Percentiles rank a stretch among this genome's conserved stretches.
Evolutionary conservation across 1,140 invertebrate species (phyloP).

Genomic region (Acromyrmex echinatior): DNA sequence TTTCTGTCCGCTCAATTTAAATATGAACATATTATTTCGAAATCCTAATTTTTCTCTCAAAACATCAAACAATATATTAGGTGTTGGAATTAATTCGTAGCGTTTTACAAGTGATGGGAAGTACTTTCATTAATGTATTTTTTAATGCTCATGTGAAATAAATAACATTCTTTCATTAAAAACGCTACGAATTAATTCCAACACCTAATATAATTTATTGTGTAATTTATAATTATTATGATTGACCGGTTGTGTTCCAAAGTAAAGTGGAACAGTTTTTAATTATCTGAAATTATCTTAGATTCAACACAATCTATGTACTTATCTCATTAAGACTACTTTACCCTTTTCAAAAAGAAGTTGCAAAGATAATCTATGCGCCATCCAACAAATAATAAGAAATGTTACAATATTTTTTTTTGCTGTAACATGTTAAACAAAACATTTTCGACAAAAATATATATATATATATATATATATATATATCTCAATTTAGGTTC

Average conservation of each 20-base stretch:
- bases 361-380: neutral
- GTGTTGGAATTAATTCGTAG: no score
- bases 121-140: no score
- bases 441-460: neutral
- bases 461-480: no score
- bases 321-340: neutral
- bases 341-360: neutral
- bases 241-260: neutral
- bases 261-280: neutral
- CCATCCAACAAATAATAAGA: neutral
- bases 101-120: no score
- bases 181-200: no score
- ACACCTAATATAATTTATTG: neutral
- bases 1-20: neutral
- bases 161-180: no score
- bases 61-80: neutral
- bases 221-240: neutral
- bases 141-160: no score
- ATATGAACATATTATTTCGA: neutral
- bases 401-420: neutral
- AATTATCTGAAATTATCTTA: neutral
- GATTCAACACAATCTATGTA: neutral
- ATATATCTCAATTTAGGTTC: neutral
- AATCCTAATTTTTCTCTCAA: neutral
- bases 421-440: neutral